Evolutionary conservation across 2,888 invertebrate genomes (phyloP).

Genomic region (Epinotia nisella): DNA sequence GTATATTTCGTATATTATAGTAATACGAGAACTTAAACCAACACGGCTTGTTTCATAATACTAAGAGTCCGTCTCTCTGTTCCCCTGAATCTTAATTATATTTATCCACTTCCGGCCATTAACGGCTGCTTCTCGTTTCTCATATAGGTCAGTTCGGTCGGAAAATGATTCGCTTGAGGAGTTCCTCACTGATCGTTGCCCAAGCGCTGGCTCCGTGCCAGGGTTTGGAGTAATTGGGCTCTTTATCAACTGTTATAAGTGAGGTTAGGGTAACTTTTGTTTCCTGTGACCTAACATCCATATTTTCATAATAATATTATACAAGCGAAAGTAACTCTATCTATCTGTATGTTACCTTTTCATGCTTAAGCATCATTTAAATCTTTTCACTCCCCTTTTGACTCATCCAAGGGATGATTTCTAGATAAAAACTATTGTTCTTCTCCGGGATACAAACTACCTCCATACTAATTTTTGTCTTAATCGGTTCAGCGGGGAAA

Average conservation of each 20-base stretch:
- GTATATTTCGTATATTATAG: too few species aligned
- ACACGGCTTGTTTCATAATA: neutral
- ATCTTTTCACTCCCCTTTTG: too few species aligned
- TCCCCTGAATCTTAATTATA: slow-evolving; percentile 23
- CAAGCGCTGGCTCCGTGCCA: slow-evolving; percentile 38
- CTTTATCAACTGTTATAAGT: slow-evolving; percentile 29
- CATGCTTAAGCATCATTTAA: too few species aligned
- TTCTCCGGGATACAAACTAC: too few species aligned
- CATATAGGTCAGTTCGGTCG: slow-evolving; percentile 41
- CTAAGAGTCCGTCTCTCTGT: neutral
- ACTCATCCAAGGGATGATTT: too few species aligned
- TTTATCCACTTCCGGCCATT: slow-evolving; percentile 41
- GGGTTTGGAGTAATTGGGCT: slow-evolving; percentile 37
- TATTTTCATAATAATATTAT: too few species aligned
- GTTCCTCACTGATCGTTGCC: slow-evolving; percentile 38
- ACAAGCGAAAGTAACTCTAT: too few species aligned
- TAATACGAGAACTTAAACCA: too few species aligned
- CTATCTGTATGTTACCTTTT: too few species aligned
- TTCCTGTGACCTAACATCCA: slow-evolving; percentile 3
- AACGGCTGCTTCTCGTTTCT: slow-evolving; percentile 32
- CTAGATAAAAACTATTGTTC: too few species aligned
- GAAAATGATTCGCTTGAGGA: slow-evolving; percentile 33
- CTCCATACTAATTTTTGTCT: too few species aligned
- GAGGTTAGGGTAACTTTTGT: slow-evolving; percentile 27
- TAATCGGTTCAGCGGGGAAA: too few species aligned